Percentiles rank a stretch among this genome's conserved stretches.
Conservation (phyloP, 2,113 vertebrate genomes). For the Cairina moschata region DNA sequence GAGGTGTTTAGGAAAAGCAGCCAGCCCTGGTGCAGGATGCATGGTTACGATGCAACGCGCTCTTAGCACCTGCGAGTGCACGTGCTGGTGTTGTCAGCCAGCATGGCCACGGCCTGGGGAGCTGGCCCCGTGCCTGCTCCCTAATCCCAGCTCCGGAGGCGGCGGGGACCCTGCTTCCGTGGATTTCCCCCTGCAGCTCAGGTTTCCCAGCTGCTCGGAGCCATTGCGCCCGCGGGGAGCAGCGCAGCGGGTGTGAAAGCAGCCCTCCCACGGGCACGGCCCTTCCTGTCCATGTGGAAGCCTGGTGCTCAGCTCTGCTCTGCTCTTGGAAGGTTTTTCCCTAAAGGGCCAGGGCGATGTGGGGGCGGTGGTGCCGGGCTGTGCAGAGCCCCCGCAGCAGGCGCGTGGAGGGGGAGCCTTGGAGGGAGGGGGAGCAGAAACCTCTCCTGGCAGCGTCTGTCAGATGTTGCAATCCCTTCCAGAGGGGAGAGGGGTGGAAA, state of each 20-base stretch:
- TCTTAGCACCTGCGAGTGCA: constrained; percentile 30
- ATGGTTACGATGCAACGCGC: constrained; percentile 57
- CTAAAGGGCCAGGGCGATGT: not conserved
- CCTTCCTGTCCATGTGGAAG: not conserved
- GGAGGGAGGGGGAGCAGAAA: not conserved
- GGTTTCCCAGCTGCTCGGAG: constrained; percentile 38
- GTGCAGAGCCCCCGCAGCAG: not conserved
- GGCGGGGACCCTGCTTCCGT: not conserved
- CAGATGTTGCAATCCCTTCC: not conserved
- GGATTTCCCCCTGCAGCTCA: constrained; percentile 48
- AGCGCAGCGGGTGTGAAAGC: not conserved
- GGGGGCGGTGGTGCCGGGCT: not conserved
- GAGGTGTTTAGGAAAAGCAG: constrained; percentile 61
- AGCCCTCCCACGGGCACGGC: not conserved
- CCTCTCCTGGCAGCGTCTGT: not conserved
- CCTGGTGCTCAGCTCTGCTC: constrained; percentile 7
- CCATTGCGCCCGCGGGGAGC: not conserved
- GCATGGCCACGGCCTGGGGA: not conserved
- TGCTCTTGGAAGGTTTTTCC: not conserved
- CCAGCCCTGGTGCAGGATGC: constrained; percentile 59
- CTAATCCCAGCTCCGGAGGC: not conserved
- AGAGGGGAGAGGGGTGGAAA: not conserved
- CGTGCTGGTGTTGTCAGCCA: not conserved
- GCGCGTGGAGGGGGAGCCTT: not conserved
- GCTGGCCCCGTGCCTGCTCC: constrained; percentile 24